Conservation (phyloP, 2,113 vertebrate species). For the Hucho hucho region DNA sequence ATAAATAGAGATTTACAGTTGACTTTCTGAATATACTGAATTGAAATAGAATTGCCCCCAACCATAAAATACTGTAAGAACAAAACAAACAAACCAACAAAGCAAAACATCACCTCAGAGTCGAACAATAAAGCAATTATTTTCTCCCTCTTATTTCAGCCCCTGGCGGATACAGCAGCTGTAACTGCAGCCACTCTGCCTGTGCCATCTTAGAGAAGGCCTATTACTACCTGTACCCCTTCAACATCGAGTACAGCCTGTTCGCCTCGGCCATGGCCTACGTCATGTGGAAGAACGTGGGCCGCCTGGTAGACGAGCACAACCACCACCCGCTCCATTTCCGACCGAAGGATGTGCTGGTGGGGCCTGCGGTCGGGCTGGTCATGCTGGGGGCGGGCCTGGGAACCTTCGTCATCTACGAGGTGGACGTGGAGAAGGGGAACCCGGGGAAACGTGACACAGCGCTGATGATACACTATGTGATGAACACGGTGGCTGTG, state of each 20-base stretch:
- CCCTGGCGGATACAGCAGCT: slow-evolving; percentile 51
- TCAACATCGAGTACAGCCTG: slow-evolving; percentile 94
- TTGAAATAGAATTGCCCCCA: background rate
- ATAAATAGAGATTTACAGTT: too few species aligned
- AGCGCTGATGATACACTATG: slow-evolving; percentile 82
- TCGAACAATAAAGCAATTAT: background rate
- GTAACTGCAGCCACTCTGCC: slow-evolving; percentile 75
- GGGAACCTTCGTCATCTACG: slow-evolving; percentile 85
- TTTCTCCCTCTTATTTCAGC: slow-evolving; percentile 59
- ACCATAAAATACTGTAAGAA: too few species aligned
- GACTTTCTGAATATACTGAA: background rate
- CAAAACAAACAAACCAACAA: too few species aligned
- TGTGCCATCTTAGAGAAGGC: slow-evolving; percentile 84
- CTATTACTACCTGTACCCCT: slow-evolving; percentile 89
- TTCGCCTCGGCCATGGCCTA: slow-evolving; percentile 91
- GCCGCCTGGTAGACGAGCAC: slow-evolving; percentile 75
- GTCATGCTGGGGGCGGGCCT: slow-evolving; percentile 79
- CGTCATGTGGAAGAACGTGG: slow-evolving; percentile 95
- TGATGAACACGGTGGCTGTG: slow-evolving; percentile 82
- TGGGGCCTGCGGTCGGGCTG: slow-evolving; percentile 78
- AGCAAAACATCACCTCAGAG: too few species aligned
- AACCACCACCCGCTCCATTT: slow-evolving; percentile 70
- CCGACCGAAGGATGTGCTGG: slow-evolving; percentile 67
- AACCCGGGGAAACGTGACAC: slow-evolving; percentile 41
- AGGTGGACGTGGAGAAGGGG: slow-evolving; percentile 76